Percentiles rank a stretch among this genome's conserved stretches.
phyloP scores from a whole-genome alignment of 2,797 vertebrate species.

The Ciconia nigra region DNA sequence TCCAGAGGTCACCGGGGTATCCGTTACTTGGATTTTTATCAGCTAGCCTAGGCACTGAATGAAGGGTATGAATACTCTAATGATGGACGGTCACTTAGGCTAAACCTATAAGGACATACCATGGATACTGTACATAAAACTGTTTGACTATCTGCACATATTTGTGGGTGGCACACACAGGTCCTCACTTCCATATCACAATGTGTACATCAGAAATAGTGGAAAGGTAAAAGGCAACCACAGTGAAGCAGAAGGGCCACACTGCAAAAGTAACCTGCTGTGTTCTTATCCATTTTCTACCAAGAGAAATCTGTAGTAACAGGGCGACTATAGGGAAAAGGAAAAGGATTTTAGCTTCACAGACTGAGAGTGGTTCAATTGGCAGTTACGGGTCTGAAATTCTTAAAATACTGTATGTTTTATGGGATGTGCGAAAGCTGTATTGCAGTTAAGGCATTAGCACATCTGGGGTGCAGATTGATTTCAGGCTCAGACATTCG shows the following conservation, averaged over 20 bases:
- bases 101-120: background rate
- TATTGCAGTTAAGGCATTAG: background rate
- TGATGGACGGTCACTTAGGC: background rate
- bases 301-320: background rate
- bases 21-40: background rate
- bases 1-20: background rate
- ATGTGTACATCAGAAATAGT: rapidly evolving
- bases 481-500: background rate
- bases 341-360: background rate
- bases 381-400: background rate
- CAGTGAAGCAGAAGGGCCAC: background rate
- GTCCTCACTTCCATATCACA: background rate
- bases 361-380: background rate
- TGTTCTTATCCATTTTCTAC: background rate
- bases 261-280: background rate
- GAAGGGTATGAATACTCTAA: background rate
- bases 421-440: background rate
- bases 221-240: background rate
- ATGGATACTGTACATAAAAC: background rate
- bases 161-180: background rate
- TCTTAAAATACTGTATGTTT: background rate
- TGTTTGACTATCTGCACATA: background rate
- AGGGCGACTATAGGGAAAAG: background rate
- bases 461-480: background rate
- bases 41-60: background rate